phyloP scores from a whole-genome alignment of 92 coral and sea anemone genomes.

The Parazoanthus darwini region DNA sequence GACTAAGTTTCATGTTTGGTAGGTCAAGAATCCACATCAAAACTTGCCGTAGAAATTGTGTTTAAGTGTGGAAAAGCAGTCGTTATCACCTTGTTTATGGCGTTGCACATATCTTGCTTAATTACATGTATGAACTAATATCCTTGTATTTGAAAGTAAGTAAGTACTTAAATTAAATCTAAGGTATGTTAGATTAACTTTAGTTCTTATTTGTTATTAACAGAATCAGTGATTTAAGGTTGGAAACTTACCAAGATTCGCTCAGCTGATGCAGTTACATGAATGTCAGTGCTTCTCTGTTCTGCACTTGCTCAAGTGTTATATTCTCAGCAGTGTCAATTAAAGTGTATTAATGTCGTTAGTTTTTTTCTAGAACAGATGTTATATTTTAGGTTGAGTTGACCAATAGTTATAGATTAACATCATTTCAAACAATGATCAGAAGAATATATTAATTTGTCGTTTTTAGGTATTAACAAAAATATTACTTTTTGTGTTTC shows the following conservation, averaged over 20 bases:
- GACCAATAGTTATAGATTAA: no score
- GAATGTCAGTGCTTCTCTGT: not conserved
- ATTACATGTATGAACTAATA: not conserved
- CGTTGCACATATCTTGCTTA: no score
- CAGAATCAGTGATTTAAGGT: not conserved
- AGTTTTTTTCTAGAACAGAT: not conserved
- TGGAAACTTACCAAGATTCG: conserved; percentile 19
- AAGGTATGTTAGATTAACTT: not conserved
- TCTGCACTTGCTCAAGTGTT: not conserved
- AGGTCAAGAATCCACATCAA: no score
- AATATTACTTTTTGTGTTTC: not conserved
- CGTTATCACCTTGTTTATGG: no score
- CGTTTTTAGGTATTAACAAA: no score
- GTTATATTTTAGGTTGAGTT: not conserved
- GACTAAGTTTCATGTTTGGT: no score
- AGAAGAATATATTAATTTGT: not conserved
- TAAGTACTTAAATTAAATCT: not conserved
- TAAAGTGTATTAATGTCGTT: not conserved
- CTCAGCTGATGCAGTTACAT: not conserved
- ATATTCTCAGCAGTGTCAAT: not conserved
- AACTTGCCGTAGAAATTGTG: no score
- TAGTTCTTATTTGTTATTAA: not conserved
- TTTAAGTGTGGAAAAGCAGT: no score
- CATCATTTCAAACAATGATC: not conserved
- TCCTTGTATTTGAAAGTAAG: not conserved